Evolutionary conservation across 2,113 vertebrate species (phyloP).

Genomic region (Perca schrenkii): DNA sequence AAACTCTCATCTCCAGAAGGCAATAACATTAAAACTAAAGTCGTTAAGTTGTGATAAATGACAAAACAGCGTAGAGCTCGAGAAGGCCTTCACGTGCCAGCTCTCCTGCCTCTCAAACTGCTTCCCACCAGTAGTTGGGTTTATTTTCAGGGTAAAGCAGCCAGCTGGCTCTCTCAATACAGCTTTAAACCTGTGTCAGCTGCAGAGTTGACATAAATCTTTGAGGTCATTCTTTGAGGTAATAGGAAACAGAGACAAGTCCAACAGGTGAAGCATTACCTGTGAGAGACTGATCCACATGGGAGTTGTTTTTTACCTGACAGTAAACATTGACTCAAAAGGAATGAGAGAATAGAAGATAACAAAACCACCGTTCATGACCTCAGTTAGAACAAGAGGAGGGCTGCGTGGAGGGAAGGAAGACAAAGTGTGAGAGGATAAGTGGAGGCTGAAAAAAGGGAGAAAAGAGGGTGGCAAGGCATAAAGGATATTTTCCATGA

Average conservation of each 20-base stretch:
- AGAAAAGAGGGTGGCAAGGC: background rate
- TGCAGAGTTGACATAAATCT: constrained; percentile 69
- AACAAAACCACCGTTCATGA: constrained; percentile 35
- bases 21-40: constrained; percentile 75
- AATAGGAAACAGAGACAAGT: constrained; percentile 44
- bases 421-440: background rate
- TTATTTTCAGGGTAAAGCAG: constrained; percentile 70
- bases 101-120: constrained; percentile 39
- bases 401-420: background rate
- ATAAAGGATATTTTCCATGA: background rate
- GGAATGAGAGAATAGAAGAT: constrained; percentile 37
- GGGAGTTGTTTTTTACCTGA: constrained; percentile 31
- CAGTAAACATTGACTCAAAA: constrained; percentile 55
- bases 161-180: constrained; percentile 66
- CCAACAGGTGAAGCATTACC: constrained; percentile 63
- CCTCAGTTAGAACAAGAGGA: constrained; percentile 16
- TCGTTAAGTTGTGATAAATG: constrained; percentile 74
- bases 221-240: constrained; percentile 50
- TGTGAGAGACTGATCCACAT: constrained; percentile 33
- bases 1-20: constrained; percentile 72
- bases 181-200: constrained; percentile 69
- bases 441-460: background rate
- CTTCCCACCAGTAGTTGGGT: constrained; percentile 41
- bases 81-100: constrained; percentile 56
- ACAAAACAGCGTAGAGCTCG: constrained; percentile 37